Conservation (phyloP, 2,797 vertebrate genomes). For the Falco novaeseelandiae region DNA sequence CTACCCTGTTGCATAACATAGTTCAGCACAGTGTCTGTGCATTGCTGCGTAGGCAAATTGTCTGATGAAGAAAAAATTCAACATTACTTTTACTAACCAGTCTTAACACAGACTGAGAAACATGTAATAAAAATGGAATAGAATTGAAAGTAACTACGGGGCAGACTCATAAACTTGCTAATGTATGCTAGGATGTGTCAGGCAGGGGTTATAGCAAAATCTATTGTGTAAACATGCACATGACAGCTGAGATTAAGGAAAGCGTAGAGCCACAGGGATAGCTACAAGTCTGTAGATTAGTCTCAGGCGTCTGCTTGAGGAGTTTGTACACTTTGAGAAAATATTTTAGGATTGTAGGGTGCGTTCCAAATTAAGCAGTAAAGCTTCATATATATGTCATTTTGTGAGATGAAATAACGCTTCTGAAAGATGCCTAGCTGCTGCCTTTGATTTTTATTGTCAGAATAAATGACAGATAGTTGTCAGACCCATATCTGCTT, state of each 20-base stretch:
- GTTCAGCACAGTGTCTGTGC: not conserved
- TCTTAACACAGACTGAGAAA: not conserved
- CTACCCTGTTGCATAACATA: not conserved
- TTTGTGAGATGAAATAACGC: not conserved
- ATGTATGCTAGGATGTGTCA: not conserved
- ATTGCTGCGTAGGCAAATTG: not conserved
- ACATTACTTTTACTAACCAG: not conserved
- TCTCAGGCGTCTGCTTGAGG: not conserved
- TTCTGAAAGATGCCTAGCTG: not conserved
- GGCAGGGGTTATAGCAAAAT: not conserved
- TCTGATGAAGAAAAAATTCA: not conserved
- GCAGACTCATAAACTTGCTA: not conserved
- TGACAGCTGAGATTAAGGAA: not conserved
- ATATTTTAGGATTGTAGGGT: not conserved
- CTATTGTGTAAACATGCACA: not conserved
- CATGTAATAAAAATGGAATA: not conserved
- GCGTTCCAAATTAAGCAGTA: not conserved
- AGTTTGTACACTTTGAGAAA: not conserved
- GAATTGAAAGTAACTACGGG: not conserved
- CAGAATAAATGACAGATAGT: not conserved
- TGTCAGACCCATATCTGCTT: not conserved
- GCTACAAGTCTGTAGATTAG: not conserved
- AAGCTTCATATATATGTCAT: accelerated
- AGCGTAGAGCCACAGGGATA: not conserved
- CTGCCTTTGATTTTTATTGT: not conserved